Base-by-base conservation (phyloP, 2,113 vertebrate genomes). In the Colinus virginianus region DNA sequence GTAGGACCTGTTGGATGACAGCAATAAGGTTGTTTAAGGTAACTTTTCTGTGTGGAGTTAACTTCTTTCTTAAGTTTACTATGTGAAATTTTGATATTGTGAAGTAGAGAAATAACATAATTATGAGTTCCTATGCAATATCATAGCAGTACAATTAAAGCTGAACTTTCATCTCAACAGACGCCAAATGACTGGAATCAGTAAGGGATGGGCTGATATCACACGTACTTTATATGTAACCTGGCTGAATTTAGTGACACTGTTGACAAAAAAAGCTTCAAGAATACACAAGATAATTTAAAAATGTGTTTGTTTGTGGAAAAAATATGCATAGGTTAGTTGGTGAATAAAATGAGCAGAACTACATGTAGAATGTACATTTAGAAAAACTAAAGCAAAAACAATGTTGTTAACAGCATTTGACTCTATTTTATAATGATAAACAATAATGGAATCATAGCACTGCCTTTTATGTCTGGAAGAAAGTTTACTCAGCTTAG, bases 11-110 rank as follows among this genome's bases (percentile, higher is more conserved):
- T 93, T 99, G 99, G 99, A 98, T 99, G 98, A 99, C 99, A 19
- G 99, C 99, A 91, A 97, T 99, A 98, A 98, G 99, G 92, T 98
- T 99, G 97, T 98, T 99, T 94, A 99, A 99, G 99, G 99, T 99
- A 98, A 98, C 90, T 83, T 94, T 64, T 45, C 56, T 58, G 26
- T 66, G 20, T 48, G 11, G 42, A 26, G 7, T 76, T 82, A 71
- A 36, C 67, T 88, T 93, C 46, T 75, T 82, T 26, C 36, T 59
- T 28, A 70, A 64, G 38, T 58, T 53, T 62, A 38, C 40, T 42
- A 2, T 71, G 2, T 78, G 63, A 71, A 74, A 58, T 77, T 88
- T 74, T 89, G 42, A 30, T 74, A 42, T 9, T 48, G 7, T 42
- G 28, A 3, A 14, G n/a, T 82, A 66, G 45, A 78, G 49, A 67